These are phyloP conservation scores for Oligia strigilis DNA, from an alignment of 2,888 invertebrate genomes.

Conservation along the genomic window DNA sequence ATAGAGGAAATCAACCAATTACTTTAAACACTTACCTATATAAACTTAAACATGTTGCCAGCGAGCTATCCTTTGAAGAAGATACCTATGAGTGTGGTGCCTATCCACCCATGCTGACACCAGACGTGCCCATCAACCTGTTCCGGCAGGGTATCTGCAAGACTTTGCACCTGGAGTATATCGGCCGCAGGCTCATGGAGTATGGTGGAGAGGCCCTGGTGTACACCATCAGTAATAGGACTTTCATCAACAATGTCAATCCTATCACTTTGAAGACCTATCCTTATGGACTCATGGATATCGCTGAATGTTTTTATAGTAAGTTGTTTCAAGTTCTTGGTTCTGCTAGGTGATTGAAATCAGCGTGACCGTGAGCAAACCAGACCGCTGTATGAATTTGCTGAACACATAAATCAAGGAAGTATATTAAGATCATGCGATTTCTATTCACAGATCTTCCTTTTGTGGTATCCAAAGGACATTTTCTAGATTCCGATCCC, in stretches of 20 bases:
- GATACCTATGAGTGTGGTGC: constrained; percentile 94
- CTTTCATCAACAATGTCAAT: constrained; percentile 90
- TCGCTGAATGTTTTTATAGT: constrained; percentile 94
- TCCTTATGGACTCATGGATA: constrained; percentile 90
- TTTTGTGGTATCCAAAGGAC: constrained; percentile 91
- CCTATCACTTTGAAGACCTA: constrained; percentile 83
- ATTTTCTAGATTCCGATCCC: constrained; percentile 92
- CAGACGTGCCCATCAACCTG: constrained; percentile 89
- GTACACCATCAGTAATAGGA: constrained; percentile 91
- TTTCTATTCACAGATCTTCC: constrained; percentile 90
- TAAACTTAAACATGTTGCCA: constrained; percentile 33
- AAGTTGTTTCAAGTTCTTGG: constrained; percentile 60
- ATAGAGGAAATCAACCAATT: neutral
- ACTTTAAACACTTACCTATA: neutral
- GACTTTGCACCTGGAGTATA: constrained; percentile 86
- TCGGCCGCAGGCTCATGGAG: constrained; percentile 68
- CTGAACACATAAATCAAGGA: neutral
- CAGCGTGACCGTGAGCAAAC: neutral
- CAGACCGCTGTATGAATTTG: neutral
- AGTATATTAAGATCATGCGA: neutral
- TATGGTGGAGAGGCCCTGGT: constrained; percentile 91
- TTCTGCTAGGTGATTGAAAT: neutral
- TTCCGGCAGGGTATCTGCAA: constrained; percentile 95
- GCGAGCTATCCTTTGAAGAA: constrained; percentile 90
- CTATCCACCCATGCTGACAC: constrained; percentile 91